Conservation (phyloP, 2,888 invertebrate genomes). For the Elaeidobius kamerunicus region DNA sequence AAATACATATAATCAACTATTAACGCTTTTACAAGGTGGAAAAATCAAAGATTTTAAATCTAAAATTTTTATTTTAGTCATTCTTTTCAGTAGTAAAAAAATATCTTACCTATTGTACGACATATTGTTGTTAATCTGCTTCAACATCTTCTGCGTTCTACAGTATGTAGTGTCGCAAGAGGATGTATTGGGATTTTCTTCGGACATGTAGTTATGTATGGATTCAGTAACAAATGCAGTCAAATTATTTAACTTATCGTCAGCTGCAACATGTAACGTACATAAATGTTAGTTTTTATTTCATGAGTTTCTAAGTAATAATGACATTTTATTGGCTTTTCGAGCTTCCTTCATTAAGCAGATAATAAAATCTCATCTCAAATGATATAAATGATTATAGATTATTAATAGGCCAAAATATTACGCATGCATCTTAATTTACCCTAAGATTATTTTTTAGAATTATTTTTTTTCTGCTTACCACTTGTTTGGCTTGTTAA, state of each 20-base stretch:
- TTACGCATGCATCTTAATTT: not conserved
- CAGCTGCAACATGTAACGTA: constrained; percentile 5
- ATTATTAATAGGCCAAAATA: too few species aligned
- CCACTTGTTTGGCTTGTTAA: not conserved
- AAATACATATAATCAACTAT: too few species aligned
- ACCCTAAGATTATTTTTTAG: not conserved
- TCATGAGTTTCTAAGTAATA: not conserved
- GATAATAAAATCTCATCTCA: too few species aligned
- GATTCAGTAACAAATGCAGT: constrained; percentile 17
- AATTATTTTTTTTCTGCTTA: not conserved
- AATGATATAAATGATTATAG: too few species aligned
- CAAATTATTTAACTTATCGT: constrained; percentile 15
- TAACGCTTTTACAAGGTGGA: too few species aligned
- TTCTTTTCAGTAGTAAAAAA: too few species aligned
- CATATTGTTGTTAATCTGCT: constrained; percentile 17
- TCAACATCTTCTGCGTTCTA: constrained; percentile 16
- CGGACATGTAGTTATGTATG: constrained; percentile 16
- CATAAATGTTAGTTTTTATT: not conserved
- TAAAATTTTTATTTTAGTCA: too few species aligned
- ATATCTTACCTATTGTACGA: constrained; percentile 23
- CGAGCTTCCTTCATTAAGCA: too few species aligned
- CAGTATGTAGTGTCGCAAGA: constrained; percentile 19
- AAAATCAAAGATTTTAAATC: too few species aligned
- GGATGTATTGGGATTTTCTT: not conserved
- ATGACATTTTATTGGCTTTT: too few species aligned